Base-by-base conservation (phyloP, 1,140 invertebrate species). In the Pissodes strobi region DNA sequence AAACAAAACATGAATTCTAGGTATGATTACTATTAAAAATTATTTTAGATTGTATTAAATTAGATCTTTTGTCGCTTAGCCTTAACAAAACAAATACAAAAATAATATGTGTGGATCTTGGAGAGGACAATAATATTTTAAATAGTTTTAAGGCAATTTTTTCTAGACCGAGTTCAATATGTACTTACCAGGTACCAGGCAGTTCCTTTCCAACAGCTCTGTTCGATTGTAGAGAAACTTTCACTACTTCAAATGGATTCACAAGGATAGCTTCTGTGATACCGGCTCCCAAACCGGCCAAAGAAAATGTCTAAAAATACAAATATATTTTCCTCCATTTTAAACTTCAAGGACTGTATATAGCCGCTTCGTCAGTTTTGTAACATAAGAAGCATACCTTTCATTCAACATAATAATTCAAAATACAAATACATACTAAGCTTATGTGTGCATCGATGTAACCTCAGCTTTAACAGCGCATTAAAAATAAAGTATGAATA, bases 201-300 rank as follows among this genome's bases (percentile, higher is more conserved):
- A 85, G 74, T 69, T 88, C 81, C 69, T 56, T 77, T 67, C 65
- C 77, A 75, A 74, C 71, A 1, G 79, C 74, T 30, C 83, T 80
- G 75, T 91, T 89, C 5, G 90, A 86, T 78, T 91, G 90, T 37
- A 92, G 80, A 17, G 89, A 86, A 1, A 97, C 92, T 84, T 97
- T 97, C 1, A 97, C 92, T 30, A 95, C 92, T 85, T 97, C 94
- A 81, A 97, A 97, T 0, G 94, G 94, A 82, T 95, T 96, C 0
- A 96, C 91, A 46, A 96, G 81, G 64, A 96, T 84, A 12, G 88
- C 93, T 81, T 97, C 95, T 23, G 93, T 92, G 1, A 93, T 80
- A 51, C 94, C 95, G 37, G 93, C 90, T 43, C 86, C 88, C 2
- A 95, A 79, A 52, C 94, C 95, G 69, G 94, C 90, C 68, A 94